These are phyloP conservation scores for Gallirallus australis DNA, from an alignment of 2,797 vertebrate species.

Conservation along the genomic window DNA sequence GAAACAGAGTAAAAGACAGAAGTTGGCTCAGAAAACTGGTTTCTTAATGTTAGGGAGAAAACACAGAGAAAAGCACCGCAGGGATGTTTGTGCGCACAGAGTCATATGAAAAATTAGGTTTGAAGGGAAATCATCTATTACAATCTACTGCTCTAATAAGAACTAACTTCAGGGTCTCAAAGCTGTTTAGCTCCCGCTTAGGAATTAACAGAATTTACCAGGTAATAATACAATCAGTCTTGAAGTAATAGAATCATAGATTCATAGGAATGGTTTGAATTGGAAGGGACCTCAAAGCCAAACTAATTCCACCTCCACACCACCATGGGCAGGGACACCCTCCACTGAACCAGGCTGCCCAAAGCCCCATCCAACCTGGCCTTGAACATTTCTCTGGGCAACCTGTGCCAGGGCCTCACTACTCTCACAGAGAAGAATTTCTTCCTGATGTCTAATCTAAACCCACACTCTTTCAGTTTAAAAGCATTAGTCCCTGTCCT, in stretches of 20 bases:
- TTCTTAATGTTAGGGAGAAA: not conserved
- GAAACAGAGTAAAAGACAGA: not conserved
- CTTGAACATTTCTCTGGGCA: no score
- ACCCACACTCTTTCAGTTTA: no score
- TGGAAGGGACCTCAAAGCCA: no score
- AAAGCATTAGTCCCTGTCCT: no score
- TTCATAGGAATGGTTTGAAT: no score
- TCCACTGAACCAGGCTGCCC: no score
- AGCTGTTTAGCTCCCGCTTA: not conserved
- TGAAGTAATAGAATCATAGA: not conserved
- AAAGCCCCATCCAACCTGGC: no score
- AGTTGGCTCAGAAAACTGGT: not conserved
- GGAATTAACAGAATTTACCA: not conserved
- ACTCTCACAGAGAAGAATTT: no score
- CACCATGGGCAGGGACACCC: no score
- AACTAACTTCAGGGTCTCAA: not conserved
- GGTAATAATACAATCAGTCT: not conserved
- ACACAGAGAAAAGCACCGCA: not conserved
- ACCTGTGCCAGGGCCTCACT: no score
- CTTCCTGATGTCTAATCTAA: no score
- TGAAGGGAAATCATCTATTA: not conserved
- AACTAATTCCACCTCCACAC: no score
- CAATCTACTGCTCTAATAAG: not conserved
- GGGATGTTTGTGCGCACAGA: not conserved
- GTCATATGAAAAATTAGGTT: not conserved